Evolutionary conservation across 2,113 vertebrate species (phyloP), one percentile per base, ranked within the genome.

Genomic region (Ellobius talpinus): DNA sequence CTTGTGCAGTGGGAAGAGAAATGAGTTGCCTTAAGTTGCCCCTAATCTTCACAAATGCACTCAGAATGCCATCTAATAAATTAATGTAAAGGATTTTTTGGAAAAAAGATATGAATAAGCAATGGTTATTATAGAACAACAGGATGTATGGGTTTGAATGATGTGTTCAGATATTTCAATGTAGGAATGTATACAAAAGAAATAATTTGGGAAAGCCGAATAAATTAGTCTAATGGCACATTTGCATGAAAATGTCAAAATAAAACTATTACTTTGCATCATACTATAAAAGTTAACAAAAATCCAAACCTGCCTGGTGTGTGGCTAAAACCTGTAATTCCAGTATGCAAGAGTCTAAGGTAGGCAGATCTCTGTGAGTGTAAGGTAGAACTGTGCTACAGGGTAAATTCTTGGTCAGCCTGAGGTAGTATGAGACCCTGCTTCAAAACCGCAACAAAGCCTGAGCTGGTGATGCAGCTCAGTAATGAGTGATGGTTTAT

Each of bases 101-200:
- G 23, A 45, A 42, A n/a, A 96, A 96, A 91, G 10, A 52, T 14
- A 31, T 36, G 31, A 95, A 73, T 81, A 94, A 94, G 39, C 24
- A 3, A 84, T 86, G 87, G 1, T 36, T 89, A 77, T 17, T 79
- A 16, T n/a, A 79, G 33, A 39, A 47, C 52, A 84, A 89, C 29
- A 78, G 73, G 52, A 85, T 33, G 36, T 33, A 8, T 7, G 93
- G 21, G 42, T 39, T 76, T 52, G 70, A 72, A 79, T 13, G 19
- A 3, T 11, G 3, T 65, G 39, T 45, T 89, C 0, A 39, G 74
- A 94, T 76, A 87, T 68, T 55, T 55, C 24, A 45, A 14, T 45
- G 7, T 63, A 61, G 55, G 36, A 79, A 72, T 86, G 5, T 72
- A 47, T 81, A 73, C 17, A 92, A 96, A 90, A 47, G 36, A 93